These are phyloP conservation scores for Onychomys arenicola DNA, from an alignment of 2,797 vertebrate species.

Conservation along the genomic window DNA sequence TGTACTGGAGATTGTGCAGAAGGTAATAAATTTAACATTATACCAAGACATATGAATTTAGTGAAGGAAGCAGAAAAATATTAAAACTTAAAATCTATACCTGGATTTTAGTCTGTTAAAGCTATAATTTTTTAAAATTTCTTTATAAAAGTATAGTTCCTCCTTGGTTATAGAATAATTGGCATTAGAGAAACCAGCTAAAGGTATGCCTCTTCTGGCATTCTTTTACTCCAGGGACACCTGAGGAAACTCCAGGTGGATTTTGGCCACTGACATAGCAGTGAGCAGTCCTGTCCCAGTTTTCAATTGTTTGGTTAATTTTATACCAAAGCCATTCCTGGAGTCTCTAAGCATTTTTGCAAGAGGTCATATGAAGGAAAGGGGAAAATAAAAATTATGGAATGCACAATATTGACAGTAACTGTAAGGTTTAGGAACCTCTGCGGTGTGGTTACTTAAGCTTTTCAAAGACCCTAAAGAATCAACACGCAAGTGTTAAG, in stretches of 20 bases:
- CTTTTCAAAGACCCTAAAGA: constrained; percentile 48
- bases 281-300: neutral
- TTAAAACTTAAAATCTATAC: constrained; percentile 35
- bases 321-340: neutral
- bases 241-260: neutral
- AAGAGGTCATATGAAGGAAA: neutral
- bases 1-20: neutral
- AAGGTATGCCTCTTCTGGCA: neutral
- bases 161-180: neutral
- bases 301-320: constrained; percentile 21
- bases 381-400: neutral
- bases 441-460: constrained; percentile 20
- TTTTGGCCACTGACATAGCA: neutral
- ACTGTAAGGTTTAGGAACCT: neutral
- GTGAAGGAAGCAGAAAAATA: neutral
- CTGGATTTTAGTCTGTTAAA: constrained; percentile 14
- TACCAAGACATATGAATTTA: constrained; percentile 3
- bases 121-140: neutral
- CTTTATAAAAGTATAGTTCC: constrained; percentile 18
- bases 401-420: neutral
- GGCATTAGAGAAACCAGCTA: neutral
- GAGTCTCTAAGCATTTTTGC: neutral
- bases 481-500: constrained; percentile 43
- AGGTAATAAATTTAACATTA: constrained; percentile 22
- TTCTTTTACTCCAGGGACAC: neutral